Evolutionary conservation across 1,140 invertebrate species (phyloP).

Genomic region (Vollenhovia emeryi): DNA sequence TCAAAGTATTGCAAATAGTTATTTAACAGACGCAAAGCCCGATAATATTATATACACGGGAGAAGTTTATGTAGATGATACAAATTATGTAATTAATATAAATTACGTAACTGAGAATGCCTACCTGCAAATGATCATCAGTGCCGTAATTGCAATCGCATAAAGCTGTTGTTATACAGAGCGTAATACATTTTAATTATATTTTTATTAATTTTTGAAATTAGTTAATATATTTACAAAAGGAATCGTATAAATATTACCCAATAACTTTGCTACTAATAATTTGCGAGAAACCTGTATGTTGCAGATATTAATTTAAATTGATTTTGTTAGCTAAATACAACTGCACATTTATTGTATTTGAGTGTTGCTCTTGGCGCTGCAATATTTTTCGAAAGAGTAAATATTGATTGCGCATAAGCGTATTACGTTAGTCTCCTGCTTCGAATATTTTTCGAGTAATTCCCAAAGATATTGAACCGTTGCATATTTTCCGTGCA

Average conservation of each 20-base stretch:
- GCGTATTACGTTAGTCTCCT: background rate
- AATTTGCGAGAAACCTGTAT: background rate
- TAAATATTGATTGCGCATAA: constrained; percentile 13
- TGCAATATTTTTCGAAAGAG: constrained; percentile 16
- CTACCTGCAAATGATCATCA: constrained; percentile 14
- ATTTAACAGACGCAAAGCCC: background rate
- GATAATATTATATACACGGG: background rate
- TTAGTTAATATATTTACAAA: background rate
- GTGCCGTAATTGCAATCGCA: background rate
- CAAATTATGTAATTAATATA: constrained; percentile 28
- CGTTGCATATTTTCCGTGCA: background rate
- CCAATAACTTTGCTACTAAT: background rate
- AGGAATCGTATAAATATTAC: background rate
- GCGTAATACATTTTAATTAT: constrained; percentile 9
- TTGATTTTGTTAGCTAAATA: constrained; percentile 15
- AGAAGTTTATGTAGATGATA: background rate
- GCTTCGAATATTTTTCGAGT: background rate
- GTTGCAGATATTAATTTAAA: constrained; percentile 28
- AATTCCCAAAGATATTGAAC: background rate
- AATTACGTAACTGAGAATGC: constrained; percentile 18
- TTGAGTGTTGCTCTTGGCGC: background rate
- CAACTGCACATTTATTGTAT: background rate
- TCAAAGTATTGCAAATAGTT: background rate
- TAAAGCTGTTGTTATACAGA: constrained; percentile 6
- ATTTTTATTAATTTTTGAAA: constrained; percentile 39